Base-by-base conservation (phyloP, 2,888 invertebrate genomes). In the Hedychridium roseum region DNA sequence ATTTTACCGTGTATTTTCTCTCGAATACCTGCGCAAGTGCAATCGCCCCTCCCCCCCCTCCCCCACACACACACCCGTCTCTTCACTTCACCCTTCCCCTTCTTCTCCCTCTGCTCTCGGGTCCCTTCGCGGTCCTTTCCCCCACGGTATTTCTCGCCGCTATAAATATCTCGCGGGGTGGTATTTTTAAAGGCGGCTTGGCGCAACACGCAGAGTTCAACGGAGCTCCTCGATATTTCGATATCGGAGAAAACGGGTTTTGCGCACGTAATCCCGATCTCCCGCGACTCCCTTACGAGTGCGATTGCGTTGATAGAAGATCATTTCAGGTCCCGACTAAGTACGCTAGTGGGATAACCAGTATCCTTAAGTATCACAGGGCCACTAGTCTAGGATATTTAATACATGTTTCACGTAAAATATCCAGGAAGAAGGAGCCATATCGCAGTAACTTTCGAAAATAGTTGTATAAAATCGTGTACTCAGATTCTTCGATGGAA, bases 131-230 rank as follows among this genome's bases (percentile, higher is more conserved):
- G 39, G 32, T 26, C 11, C 28, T 48, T 52, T 44, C 44, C 12
- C 50, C 30, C 47, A 42, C 27, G 32, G 43, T 27, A 7, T 12
- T 27, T 12, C 27, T 1, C 21, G 21, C 44, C 41, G 65, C 70
- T 76, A 74, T 75, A 73, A 72, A 76, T 76, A 77, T 66, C 71
- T 57, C 49, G 51, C 57, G 50, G 55, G 57, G 57, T 63, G 74
- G 74, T 76, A 76, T 76, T 76, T 76, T 76, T 76, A 76, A n/a
- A 74, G 68, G 50, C 48, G 40, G 43, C 43, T 51, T 55, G 51
- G 57, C 57, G 54, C 60, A 62, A 63, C 58, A 60, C 60, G 59
- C 55, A 59, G 43, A 50, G 39, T 17, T 34, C 31, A 27, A 17
- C 17, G 43, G 36, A 47, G 49, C 41, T 46, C 51, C 47, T 62